Conservation (phyloP, 2,113 vertebrate genomes). For the Hippolais icterina region DNA sequence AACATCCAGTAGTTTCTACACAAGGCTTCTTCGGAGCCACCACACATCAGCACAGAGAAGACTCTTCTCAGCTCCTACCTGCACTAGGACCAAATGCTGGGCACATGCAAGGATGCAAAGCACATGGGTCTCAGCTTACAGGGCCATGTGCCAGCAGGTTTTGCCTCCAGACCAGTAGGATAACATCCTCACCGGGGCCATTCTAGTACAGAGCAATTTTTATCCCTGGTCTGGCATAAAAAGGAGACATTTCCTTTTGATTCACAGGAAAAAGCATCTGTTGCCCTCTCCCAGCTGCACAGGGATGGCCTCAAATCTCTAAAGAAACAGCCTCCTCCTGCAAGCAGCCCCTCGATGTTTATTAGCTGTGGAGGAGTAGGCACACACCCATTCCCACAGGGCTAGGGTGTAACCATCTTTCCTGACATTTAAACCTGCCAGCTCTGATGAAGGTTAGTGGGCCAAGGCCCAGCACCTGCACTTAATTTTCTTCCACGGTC, state of each 20-base stretch:
- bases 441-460: neutral
- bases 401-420: neutral
- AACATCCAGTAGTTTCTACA: neutral
- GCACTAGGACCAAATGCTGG: neutral
- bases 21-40: neutral
- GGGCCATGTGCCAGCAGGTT: accelerated
- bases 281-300: neutral
- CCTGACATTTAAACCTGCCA: neutral
- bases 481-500: neutral
- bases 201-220: neutral
- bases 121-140: neutral
- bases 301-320: neutral
- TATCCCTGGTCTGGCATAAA: neutral
- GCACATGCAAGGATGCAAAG: neutral
- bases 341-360: neutral
- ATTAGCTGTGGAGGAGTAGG: neutral
- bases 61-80: neutral
- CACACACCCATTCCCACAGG: neutral
- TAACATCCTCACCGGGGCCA: neutral
- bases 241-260: neutral
- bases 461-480: neutral
- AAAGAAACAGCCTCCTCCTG: neutral
- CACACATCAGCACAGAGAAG: accelerated
- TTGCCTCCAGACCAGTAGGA: neutral
- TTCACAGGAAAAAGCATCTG: neutral